phyloP scores from a whole-genome alignment of 2,797 vertebrate species.

The Gallirallus australis region DNA sequence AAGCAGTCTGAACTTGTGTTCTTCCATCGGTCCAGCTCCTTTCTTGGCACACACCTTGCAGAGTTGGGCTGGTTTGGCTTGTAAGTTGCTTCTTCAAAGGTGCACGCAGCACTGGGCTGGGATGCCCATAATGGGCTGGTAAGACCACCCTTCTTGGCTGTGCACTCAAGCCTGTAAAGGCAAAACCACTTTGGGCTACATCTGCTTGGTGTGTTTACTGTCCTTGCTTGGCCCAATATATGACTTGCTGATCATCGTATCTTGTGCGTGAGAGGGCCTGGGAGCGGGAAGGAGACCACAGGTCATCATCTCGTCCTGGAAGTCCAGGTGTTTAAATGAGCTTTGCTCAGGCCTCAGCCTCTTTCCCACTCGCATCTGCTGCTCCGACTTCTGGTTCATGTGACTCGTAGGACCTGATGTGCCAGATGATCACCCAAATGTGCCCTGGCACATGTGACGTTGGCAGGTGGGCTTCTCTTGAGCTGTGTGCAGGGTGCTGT shows the following conservation, averaged over 20 bases:
- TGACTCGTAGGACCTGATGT: neutral
- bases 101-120: accelerated
- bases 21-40: accelerated
- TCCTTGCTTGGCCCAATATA: accelerated
- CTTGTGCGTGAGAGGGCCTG: accelerated
- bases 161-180: neutral
- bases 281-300: neutral
- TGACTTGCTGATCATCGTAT: neutral
- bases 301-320: neutral
- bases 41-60: neutral
- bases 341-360: neutral
- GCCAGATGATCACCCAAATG: neutral
- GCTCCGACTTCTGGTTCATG: accelerated
- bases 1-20: neutral
- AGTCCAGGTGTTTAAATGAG: neutral
- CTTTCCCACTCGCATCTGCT: accelerated
- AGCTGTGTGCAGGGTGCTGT: accelerated
- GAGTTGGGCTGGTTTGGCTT: neutral
- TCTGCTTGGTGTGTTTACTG: accelerated
- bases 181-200: accelerated
- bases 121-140: accelerated
- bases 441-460: accelerated
- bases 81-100: neutral
- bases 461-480: neutral
- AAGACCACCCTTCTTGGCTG: neutral